Percentiles rank a stretch among this genome's conserved stretches.
Conservation (phyloP, 1,140 invertebrate genomes). For the Centruroides sculpturatus region DNA sequence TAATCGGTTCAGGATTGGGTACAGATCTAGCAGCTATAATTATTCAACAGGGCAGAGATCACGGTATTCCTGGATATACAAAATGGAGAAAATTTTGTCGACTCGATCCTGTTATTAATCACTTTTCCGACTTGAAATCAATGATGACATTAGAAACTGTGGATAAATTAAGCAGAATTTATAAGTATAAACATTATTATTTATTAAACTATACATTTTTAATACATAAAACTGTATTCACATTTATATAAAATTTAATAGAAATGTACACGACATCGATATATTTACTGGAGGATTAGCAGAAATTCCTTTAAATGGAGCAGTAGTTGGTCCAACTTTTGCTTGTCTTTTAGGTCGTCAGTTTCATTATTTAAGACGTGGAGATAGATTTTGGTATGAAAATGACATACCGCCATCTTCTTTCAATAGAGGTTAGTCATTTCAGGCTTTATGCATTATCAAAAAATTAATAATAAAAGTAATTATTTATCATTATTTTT, state of each 20-base stretch:
- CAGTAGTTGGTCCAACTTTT: conserved; percentile 64
- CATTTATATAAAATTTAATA: too few relatives aligned
- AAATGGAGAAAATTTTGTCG: conserved; percentile 61
- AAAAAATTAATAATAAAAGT: not conserved
- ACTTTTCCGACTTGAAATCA: conserved; percentile 54
- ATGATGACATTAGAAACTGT: conserved; percentile 36
- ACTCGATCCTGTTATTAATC: conserved; percentile 38
- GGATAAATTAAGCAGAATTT: conserved; percentile 35
- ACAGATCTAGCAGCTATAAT: conserved; percentile 72
- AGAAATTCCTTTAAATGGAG: conserved; percentile 54
- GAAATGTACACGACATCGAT: conserved; percentile 64
- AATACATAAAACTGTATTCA: too few relatives aligned
- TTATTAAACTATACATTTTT: too few relatives aligned
- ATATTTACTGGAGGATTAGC: conserved; percentile 72
- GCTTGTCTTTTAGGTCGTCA: conserved; percentile 63
- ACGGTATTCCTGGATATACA: conserved; percentile 70
- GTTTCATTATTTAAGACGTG: conserved; percentile 57
- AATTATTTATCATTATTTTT: not conserved
- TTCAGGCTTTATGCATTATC: not conserved
- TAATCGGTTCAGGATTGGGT: conserved; percentile 5
- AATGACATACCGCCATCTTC: conserved; percentile 84
- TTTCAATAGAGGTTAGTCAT: conserved; percentile 38
- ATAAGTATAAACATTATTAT: conserved; percentile 10
- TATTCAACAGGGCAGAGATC: conserved; percentile 76
- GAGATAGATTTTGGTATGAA: conserved; percentile 87